Evolutionary conservation across 1,140 invertebrate genomes (phyloP), one percentile per base, ranked within the genome.

Genomic region (Berghia stephanieae): DNA sequence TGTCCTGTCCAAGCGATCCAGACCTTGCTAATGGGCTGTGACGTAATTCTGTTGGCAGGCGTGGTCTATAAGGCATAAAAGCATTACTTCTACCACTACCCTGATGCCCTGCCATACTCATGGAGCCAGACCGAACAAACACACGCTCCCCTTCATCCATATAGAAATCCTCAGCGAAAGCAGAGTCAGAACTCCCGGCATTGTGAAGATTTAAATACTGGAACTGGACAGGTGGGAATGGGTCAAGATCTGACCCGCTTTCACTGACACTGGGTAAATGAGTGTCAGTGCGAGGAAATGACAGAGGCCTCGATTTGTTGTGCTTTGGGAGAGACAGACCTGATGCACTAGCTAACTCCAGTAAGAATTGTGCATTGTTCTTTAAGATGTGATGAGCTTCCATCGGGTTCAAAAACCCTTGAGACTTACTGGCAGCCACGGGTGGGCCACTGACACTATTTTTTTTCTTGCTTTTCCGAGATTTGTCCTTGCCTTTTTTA

Each of bases 281-380:
- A 36, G 84, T 80, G 91, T 68, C 93, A 91, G 90, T 93, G 34
- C 91, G 90, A 1, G 78, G 77, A 46, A 78, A 46, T 46, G 80
- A 66, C 18, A 76, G 36, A 2, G 49, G 46, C 3, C 60, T 80
- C 68, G 74, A 73, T 46, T 83, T 80, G 73, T 87, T 79, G 49
- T 86, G 82, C 8, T 78, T 81, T n/a, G 87, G 86, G 13, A 89
- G 69, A 63, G 80, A 83, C 10, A 86, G 89, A 60, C 86, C 91
- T 1, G 91, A 92, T 0, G 94, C 92, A 81, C 94, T 94, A 1
- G 94, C 94, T 63, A 99, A 87, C 85, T 98, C 96, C 70, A 99
- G 89, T 16, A 99, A 89, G 87, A 99, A 99, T 90, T 97, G 93
- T 0, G 97, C 96, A 89, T 99, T 99, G 85, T 96, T 95, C 79